Evolutionary conservation across 1,140 invertebrate species (phyloP).

Genomic region (Atopsyche davidsoni): DNA sequence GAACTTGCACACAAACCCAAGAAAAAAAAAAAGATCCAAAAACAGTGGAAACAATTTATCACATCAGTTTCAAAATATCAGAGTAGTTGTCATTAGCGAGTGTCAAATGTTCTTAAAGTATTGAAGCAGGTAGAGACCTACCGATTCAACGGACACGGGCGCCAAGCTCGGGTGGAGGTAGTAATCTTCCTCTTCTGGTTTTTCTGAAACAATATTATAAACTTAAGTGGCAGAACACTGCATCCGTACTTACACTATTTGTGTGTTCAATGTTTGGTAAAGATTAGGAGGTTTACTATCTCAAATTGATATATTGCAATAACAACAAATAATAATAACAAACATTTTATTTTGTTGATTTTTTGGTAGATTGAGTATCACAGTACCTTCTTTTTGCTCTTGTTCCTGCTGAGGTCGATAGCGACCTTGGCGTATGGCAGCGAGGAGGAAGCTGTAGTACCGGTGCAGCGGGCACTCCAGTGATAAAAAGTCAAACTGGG

Average conservation of each 20-base stretch:
- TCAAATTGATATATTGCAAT: neutral
- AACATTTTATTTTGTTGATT: too few species aligned
- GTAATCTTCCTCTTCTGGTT: conserved; percentile 56
- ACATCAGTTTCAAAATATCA: too few species aligned
- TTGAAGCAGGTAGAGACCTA: conserved; percentile 57
- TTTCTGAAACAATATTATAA: conserved; percentile 33
- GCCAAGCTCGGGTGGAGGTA: conserved; percentile 76
- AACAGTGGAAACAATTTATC: too few species aligned
- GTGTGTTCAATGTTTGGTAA: too few species aligned
- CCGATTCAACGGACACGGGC: conserved; percentile 49
- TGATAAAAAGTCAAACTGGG: conserved; percentile 89
- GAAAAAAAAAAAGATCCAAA: too few species aligned
- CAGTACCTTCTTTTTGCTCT: conserved; percentile 44
- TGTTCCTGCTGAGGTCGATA: conserved; percentile 58
- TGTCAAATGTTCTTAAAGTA: too few species aligned
- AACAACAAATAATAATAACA: neutral
- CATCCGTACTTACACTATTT: too few species aligned
- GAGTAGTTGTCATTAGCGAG: too few species aligned
- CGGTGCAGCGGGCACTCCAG: conserved; percentile 78
- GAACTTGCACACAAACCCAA: too few species aligned
- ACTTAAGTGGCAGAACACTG: neutral
- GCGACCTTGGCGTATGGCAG: conserved; percentile 73
- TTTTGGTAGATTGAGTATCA: too few species aligned
- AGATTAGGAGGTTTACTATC: neutral
- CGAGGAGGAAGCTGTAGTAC: conserved; percentile 84